Percentiles rank a stretch among this genome's conserved stretches.
phyloP scores from a whole-genome alignment of 2,797 vertebrate species.

The Gephyroberyx darwinii region DNA sequence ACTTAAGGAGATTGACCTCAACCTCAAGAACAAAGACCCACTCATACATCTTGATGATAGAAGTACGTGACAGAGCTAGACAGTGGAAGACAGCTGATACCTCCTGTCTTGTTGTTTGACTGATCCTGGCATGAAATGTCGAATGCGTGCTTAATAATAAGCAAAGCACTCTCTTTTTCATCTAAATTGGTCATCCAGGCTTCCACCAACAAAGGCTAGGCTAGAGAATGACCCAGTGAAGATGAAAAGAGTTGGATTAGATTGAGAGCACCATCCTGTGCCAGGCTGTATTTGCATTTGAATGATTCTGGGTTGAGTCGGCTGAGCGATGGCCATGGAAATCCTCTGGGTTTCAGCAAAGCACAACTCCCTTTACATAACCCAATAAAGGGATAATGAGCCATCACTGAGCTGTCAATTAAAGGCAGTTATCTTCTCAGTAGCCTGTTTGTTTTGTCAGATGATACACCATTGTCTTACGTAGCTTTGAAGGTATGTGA shows the following conservation, averaged over 20 bases:
- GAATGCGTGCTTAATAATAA: slow-evolving; percentile 18
- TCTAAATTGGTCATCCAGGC: slow-evolving; percentile 31
- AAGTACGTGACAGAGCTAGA: slow-evolving; percentile 5
- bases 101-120: slow-evolving; percentile 14
- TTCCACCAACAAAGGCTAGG: slow-evolving; percentile 14
- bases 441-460: slow-evolving; percentile 54
- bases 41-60: not conserved
- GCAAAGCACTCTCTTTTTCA: slow-evolving; percentile 13
- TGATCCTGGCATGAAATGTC: slow-evolving; percentile 19
- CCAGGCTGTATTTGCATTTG: slow-evolving; percentile 54
- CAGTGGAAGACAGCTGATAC: slow-evolving; percentile 7
- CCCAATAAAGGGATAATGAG: slow-evolving; percentile 70
- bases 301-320: slow-evolving; percentile 43
- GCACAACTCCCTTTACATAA: slow-evolving; percentile 54
- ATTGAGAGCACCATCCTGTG: slow-evolving; percentile 16
- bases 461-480: slow-evolving; percentile 22
- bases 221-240: slow-evolving; percentile 17
- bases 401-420: slow-evolving; percentile 66
- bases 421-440: slow-evolving; percentile 52
- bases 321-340: slow-evolving; percentile 39
- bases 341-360: slow-evolving; percentile 29
- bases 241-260: slow-evolving; percentile 28
- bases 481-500: slow-evolving; percentile 33
- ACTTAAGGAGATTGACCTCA: slow-evolving; percentile 16
- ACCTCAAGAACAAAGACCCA: slow-evolving; percentile 39